phyloP scores from a whole-genome alignment of 37 sponge, comb jelly and placozoan genomes.

The Chondrosia reniformis region DNA sequence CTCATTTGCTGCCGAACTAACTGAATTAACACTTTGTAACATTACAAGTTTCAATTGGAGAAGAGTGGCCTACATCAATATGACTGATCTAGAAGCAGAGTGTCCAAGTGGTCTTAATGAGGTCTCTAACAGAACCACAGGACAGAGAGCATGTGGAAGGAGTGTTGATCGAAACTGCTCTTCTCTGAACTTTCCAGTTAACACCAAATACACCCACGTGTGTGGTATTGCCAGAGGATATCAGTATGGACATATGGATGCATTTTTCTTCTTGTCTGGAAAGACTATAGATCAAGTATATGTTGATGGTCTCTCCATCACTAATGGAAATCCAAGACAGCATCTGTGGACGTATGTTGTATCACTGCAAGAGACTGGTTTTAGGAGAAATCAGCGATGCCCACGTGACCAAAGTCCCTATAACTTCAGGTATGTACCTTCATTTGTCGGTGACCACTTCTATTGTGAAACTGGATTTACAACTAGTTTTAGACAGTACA shows the following conservation, averaged over 20 bases:
- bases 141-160: conserved; percentile 5
- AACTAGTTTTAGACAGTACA: not conserved
- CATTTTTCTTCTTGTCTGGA: not conserved
- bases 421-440: not conserved
- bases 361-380: not conserved
- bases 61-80: conserved; percentile 30
- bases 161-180: not conserved
- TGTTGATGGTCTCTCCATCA: conserved; percentile 14
- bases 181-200: not conserved
- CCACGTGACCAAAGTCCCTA: not conserved
- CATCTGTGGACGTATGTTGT: conserved; percentile 12
- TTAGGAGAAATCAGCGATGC: not conserved
- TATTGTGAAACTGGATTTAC: conserved; percentile 38
- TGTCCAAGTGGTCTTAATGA: not conserved
- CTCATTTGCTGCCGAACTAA: too few species aligned
- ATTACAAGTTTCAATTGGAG: conserved; percentile 20
- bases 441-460: conserved; percentile 29
- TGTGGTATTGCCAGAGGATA: conserved; percentile 13
- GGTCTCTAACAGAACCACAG: not conserved
- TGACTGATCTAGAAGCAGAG: conserved; percentile 3
- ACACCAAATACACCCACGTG: not conserved
- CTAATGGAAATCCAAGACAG: not conserved
- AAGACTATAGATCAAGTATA: not conserved
- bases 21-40: too few species aligned
- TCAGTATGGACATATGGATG: not conserved